Evolutionary conservation across 1,140 invertebrate species (phyloP).

Genomic region (Drosophila saltans): DNA sequence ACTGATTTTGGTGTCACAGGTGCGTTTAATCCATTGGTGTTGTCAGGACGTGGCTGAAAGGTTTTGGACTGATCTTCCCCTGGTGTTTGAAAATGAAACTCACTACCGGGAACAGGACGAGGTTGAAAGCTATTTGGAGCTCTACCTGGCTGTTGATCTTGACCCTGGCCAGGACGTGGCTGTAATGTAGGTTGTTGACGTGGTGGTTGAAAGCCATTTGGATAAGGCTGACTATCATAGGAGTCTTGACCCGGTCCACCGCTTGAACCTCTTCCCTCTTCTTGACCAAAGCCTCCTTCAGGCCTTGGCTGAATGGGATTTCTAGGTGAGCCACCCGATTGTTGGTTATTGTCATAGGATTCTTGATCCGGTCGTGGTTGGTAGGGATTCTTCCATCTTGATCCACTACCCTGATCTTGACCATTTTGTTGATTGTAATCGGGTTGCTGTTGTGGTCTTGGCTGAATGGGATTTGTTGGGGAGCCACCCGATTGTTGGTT

Average conservation of each 20-base stretch:
- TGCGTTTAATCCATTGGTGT: too few relatives aligned
- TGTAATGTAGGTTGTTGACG: background rate
- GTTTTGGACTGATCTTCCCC: background rate
- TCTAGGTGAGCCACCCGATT: too few relatives aligned
- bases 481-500: too few relatives aligned
- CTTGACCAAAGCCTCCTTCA: background rate
- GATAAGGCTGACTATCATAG: too few relatives aligned
- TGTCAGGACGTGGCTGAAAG: constrained; percentile 39
- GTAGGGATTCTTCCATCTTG: background rate
- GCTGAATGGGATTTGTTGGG: too few relatives aligned
- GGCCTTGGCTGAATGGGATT: too few relatives aligned
- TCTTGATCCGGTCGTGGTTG: background rate
- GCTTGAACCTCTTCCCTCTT: too few relatives aligned
- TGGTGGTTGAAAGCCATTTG: background rate
- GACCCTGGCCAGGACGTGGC: constrained; percentile 9
- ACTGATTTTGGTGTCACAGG: too few relatives aligned
- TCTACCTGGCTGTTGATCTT: background rate
- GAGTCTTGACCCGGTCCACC: too few relatives aligned
- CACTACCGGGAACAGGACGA: constrained; percentile 26
- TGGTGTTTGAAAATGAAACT: constrained; percentile 29
- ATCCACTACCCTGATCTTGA: background rate
- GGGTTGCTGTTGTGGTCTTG: too few relatives aligned
- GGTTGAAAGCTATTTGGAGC: constrained; percentile 38
- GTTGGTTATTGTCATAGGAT: too few relatives aligned
- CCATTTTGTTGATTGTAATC: background rate